phyloP scores from a whole-genome alignment of 2,888 invertebrate species.

The Psylliodes chrysocephalus region DNA sequence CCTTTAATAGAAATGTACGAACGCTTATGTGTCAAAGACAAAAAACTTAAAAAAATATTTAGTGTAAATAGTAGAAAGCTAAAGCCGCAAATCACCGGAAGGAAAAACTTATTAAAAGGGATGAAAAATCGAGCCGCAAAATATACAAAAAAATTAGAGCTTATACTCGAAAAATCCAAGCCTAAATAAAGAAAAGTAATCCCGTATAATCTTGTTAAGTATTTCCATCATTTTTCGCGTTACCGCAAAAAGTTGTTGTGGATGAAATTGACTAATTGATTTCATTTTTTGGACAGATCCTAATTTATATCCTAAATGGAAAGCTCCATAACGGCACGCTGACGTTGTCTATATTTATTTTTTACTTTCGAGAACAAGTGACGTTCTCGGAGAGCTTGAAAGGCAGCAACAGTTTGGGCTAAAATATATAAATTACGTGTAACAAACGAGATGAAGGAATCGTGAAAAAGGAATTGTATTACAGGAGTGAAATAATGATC shows the following conservation, averaged over 20 bases:
- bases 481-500: no score
- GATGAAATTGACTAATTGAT: conserved; percentile 34
- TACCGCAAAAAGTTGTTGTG: conserved; percentile 32
- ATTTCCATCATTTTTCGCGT: conserved; percentile 26
- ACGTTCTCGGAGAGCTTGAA: no score
- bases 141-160: conserved; percentile 12
- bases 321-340: conserved; percentile 5
- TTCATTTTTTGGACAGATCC: conserved; percentile 30
- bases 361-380: conserved; percentile 12
- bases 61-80: background rate
- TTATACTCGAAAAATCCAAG: conserved; percentile 17
- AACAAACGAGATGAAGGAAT: background rate
- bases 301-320: conserved; percentile 28
- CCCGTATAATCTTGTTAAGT: conserved; percentile 23
- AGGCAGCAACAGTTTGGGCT: conserved; percentile 17
- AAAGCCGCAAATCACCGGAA: conserved; percentile 1
- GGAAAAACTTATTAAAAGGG: conserved; percentile 16
- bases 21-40: no score
- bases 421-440: background rate
- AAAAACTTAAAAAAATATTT: no score
- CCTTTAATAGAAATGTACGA: no score
- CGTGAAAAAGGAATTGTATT: background rate
- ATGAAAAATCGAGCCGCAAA: conserved; percentile 16
- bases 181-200: conserved; percentile 17
- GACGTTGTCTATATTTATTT: conserved; percentile 13